Evolutionary conservation across 2,113 vertebrate species (phyloP).

Genomic region (Leptodactylus fuscus): DNA sequence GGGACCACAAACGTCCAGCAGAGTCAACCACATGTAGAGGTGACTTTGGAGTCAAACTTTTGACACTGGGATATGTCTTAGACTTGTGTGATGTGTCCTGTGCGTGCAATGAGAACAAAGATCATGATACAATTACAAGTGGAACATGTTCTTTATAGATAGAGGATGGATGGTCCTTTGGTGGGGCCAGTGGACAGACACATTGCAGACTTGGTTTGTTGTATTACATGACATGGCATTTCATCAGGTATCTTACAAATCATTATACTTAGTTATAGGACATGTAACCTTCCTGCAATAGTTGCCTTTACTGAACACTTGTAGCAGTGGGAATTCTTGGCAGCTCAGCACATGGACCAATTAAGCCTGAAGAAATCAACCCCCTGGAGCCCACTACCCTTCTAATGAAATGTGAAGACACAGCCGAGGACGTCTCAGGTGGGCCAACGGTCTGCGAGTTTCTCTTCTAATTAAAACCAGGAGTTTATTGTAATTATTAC

Average conservation of each 20-base stretch:
- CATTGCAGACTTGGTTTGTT: no score
- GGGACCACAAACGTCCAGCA: not conserved
- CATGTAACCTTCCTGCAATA: not conserved
- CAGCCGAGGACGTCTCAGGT: not conserved
- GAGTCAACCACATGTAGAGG: not conserved
- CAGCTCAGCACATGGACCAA: not conserved
- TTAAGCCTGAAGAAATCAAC: not conserved
- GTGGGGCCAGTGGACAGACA: no score
- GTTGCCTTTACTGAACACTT: not conserved
- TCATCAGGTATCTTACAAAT: not conserved
- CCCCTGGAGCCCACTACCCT: not conserved
- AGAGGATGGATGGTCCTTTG: no score
- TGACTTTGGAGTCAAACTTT: not conserved
- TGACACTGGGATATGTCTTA: not conserved
- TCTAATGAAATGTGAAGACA: constrained; percentile 13
- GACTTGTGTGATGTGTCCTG: no score
- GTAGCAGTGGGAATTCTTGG: not conserved
- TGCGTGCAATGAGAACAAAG: no score
- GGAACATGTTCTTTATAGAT: no score
- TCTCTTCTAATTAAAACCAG: not conserved
- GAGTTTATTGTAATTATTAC: constrained; percentile 15
- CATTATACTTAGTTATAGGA: not conserved
- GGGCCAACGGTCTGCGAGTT: not conserved
- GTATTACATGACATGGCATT: not conserved
- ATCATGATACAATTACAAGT: no score